Evolutionary conservation across 2,797 vertebrate genomes (phyloP).

Genomic region (Pantherophis vulpinus): DNA sequence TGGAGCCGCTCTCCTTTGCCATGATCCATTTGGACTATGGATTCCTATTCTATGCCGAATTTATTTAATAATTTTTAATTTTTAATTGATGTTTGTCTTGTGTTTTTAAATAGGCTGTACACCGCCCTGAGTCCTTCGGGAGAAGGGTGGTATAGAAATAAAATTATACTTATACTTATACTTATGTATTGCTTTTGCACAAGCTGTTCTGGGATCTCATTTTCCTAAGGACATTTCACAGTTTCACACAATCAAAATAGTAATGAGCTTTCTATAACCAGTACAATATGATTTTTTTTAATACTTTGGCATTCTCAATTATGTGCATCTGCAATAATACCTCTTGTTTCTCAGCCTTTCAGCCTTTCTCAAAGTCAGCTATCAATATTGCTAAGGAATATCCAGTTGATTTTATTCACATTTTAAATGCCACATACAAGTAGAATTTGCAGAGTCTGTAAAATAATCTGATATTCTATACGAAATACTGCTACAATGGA

Average conservation of each 20-base stretch:
- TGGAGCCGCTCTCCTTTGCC: not conserved
- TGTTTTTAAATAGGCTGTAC: too few species aligned
- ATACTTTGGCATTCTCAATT: not conserved
- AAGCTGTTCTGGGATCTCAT: not conserved
- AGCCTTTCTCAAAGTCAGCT: not conserved
- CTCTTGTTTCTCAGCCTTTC: not conserved
- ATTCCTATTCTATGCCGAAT: not conserved
- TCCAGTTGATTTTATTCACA: not conserved
- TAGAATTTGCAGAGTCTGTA: not conserved
- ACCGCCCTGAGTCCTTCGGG: too few species aligned
- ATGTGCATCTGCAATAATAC: not conserved
- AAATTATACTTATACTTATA: too few species aligned
- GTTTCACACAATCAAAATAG: not conserved
- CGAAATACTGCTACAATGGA: not conserved
- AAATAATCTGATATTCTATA: not conserved
- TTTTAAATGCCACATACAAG: not conserved
- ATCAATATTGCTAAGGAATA: not conserved
- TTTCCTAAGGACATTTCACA: not conserved
- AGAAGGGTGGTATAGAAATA: too few species aligned
- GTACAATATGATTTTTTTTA: not conserved
- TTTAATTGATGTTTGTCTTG: too few species aligned
- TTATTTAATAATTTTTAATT: too few species aligned
- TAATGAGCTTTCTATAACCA: not conserved
- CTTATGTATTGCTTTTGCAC: not conserved
- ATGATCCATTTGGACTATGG: not conserved